Evolutionary conservation across 2,888 invertebrate genomes (phyloP).

Genomic region (Auanema freiburgensis): DNA sequence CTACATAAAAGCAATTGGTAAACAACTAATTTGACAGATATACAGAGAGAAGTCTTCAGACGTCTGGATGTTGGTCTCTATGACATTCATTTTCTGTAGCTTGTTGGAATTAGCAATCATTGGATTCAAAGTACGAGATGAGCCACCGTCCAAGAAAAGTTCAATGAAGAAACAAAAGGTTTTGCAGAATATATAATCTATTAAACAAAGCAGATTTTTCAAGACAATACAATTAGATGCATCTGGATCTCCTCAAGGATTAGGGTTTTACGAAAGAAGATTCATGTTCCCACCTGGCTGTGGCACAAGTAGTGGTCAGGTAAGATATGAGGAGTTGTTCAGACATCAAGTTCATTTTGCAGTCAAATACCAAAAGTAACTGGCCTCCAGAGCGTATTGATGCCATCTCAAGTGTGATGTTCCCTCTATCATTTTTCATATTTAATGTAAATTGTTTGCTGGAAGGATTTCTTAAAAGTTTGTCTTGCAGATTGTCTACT

Average conservation of each 20-base stretch:
- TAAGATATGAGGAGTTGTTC: background rate
- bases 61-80: slow-evolving; percentile 52
- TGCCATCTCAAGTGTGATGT: slow-evolving; percentile 52
- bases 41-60: slow-evolving; percentile 35
- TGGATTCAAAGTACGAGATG: slow-evolving; percentile 47
- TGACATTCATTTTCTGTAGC: slow-evolving; percentile 50
- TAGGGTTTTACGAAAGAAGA: slow-evolving; percentile 52
- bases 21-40: background rate
- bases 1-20: slow-evolving; percentile 49
- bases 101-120: slow-evolving; percentile 46
- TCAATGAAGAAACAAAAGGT: slow-evolving; percentile 25
- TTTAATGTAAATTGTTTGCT: slow-evolving; percentile 54
- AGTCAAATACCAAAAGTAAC: background rate
- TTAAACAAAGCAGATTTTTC: too few species aligned
- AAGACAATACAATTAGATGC: slow-evolving; percentile 17
- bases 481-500: slow-evolving; percentile 55
- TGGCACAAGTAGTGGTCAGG: slow-evolving; percentile 12
- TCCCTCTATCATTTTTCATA: slow-evolving; percentile 61
- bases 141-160: slow-evolving; percentile 20
- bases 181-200: background rate
- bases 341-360: background rate
- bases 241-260: slow-evolving; percentile 44
- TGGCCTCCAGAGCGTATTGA: slow-evolving; percentile 56
- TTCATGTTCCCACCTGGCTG: slow-evolving; percentile 58
- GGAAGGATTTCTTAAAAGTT: background rate